These are phyloP conservation scores for Callipepla squamata DNA, from an alignment of 2,113 vertebrate species.

Conservation along the genomic window DNA sequence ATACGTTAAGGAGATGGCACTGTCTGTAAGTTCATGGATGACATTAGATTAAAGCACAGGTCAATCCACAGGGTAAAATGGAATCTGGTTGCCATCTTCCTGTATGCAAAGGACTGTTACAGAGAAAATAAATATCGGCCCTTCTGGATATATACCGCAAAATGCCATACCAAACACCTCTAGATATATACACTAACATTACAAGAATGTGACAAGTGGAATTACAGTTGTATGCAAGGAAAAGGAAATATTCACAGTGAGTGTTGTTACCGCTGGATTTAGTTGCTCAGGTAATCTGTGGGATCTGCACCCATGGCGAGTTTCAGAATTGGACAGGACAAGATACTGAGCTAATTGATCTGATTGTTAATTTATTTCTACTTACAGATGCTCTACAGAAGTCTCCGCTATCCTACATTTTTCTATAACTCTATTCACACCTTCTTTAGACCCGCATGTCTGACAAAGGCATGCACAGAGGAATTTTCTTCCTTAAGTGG, in stretches of 20 bases:
- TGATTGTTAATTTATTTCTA: not conserved
- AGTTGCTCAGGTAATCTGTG: not conserved
- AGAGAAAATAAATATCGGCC: not conserved
- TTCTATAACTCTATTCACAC: not conserved
- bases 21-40: not conserved
- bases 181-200: not conserved
- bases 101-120: not conserved
- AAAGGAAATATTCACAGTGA: not conserved
- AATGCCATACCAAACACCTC: not conserved
- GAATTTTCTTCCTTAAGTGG: not conserved
- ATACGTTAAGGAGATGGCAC: not conserved
- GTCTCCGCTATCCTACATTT: not conserved
- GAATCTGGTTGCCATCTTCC: not conserved
- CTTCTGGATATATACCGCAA: not conserved
- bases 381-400: not conserved
- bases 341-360: not conserved
- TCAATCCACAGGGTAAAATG: not conserved
- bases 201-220: not conserved
- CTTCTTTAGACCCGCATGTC: not conserved
- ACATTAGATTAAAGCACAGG: not conserved
- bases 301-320: not conserved
- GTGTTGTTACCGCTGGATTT: not conserved
- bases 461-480: not conserved
- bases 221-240: accelerated
- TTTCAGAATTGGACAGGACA: not conserved